Evolutionary conservation across 2,113 vertebrate genomes (phyloP), one percentile per base, ranked within the genome.

Genomic region (Hyperoodon ampullatus): DNA sequence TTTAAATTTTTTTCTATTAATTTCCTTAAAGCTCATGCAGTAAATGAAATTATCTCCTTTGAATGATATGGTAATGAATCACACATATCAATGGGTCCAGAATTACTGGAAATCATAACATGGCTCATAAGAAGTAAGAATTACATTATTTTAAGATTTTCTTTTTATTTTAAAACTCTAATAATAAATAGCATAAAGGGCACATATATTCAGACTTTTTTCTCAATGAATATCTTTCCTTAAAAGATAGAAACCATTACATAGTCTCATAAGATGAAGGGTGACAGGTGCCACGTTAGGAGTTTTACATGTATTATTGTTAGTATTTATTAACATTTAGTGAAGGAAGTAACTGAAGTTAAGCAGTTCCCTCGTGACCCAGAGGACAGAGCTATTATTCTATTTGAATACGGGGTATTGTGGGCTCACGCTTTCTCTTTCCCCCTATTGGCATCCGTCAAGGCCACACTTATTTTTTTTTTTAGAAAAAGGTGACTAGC

Each of bases 31-130:
- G 33, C 55, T 91, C 58, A 44, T 60, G 13, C 75, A 68, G 50
- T 71, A 94, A 78, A n/a, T 85, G 18, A 82, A 86, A 53, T 65
- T 16, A 82, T 95, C 50, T 90, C 66, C 70, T 80, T 74, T 44
- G 35, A 83, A 71, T 1, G 30, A 19, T 19, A 63, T 55, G 63
- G 18, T 28, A 89, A n/a, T 24, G 30, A 88, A 88, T 42, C 14
- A 60, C 13, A 68, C 5, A 8, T 83, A 65, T 30, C 16, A 28
- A 4, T 60, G 19, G 35, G 4, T 16, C n/a, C 60, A 26, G 44
- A 90, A 88, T 93, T 65, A 71, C 58, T 75, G 8, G 28, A 86
- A 93, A 63, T 82, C 28, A 26, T 88, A 39, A 66, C 11, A 23
- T 80, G 47, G 14, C 13, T 84, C 44, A 24, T 55, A 26, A 42